A percentile compares a stretch with the other conserved stretches of the same genome.
Evolutionary conservation across 1,140 invertebrate species (phyloP).

Genomic region (Anastatus disparis): DNA sequence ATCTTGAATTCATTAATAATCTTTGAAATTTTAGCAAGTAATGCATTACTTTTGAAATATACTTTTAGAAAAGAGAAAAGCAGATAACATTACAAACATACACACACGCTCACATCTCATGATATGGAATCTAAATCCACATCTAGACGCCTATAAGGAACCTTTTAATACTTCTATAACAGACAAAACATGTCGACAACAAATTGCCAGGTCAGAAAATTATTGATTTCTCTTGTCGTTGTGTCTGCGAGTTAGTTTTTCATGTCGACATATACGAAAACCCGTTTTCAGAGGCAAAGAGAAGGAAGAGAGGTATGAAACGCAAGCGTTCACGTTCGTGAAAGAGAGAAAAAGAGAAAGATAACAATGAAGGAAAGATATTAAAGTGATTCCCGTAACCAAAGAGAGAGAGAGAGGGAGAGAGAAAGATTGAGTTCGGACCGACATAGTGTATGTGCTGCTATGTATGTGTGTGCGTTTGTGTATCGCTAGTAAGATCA

Average conservation of each 20-base stretch:
- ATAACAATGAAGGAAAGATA: slow-evolving; percentile 50
- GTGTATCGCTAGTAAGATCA: slow-evolving; percentile 58
- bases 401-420: slow-evolving; percentile 33
- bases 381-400: slow-evolving; percentile 49
- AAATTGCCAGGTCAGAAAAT: slow-evolving; percentile 7
- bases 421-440: slow-evolving; percentile 3
- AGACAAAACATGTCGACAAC: no score
- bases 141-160: no score
- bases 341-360: neutral
- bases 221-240: slow-evolving; percentile 17
- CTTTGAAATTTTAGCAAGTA: no score
- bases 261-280: slow-evolving; percentile 11
- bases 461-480: slow-evolving; percentile 21
- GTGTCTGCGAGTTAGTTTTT: neutral
- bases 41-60: no score
- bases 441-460: neutral
- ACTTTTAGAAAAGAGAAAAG: no score
- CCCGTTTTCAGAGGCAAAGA: neutral
- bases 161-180: no score
- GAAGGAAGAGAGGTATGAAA: neutral
- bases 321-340: no score
- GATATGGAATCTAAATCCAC: no score
- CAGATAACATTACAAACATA: no score
- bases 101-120: no score
- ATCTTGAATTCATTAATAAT: no score